Evolutionary conservation across 2,888 invertebrate genomes (phyloP).

Genomic region (Drosophila kuntzei): DNA sequence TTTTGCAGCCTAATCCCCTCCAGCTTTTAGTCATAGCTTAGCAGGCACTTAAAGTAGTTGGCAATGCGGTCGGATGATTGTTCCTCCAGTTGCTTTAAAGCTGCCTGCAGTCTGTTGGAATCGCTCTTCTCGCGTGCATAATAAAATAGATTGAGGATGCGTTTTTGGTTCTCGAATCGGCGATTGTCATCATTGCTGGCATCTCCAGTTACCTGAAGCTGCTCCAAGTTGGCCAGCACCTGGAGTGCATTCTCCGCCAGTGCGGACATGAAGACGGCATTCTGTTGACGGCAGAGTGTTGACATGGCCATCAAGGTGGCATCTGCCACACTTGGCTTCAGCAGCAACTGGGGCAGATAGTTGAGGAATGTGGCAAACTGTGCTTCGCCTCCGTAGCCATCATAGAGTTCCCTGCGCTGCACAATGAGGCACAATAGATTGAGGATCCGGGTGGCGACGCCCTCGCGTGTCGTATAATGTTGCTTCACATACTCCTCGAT

Average conservation of each 20-base stretch:
- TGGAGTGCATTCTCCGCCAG: constrained; percentile 85
- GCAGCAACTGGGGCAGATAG: constrained; percentile 87
- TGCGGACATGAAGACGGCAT: constrained; percentile 86
- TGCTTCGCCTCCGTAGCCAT: constrained; percentile 76
- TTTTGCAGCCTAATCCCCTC: neutral
- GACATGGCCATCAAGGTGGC: constrained; percentile 87
- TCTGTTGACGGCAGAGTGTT: constrained; percentile 87
- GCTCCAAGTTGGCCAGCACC: constrained; percentile 85
- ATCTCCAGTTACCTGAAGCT: constrained; percentile 83
- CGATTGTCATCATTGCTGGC: constrained; percentile 19
- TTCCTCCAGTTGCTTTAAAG: constrained; percentile 18
- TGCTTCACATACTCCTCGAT: constrained; percentile 74
- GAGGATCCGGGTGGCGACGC: constrained; percentile 84
- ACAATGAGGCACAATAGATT: constrained; percentile 86
- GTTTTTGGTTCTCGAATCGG: constrained; percentile 86
- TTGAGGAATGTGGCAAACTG: constrained; percentile 87
- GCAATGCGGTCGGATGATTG: constrained; percentile 62
- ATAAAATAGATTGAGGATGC: constrained; percentile 87
- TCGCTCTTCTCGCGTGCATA: constrained; percentile 83
- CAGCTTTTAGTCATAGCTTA: constrained; percentile 39
- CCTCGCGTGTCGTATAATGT: constrained; percentile 69
- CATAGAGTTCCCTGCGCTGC: constrained; percentile 84
- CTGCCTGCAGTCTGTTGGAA: neutral
- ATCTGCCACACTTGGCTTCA: constrained; percentile 86
- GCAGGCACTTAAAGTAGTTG: constrained; percentile 75